Conservation (phyloP, 2,113 vertebrate species). For the Triplophysa tibetana region DNA sequence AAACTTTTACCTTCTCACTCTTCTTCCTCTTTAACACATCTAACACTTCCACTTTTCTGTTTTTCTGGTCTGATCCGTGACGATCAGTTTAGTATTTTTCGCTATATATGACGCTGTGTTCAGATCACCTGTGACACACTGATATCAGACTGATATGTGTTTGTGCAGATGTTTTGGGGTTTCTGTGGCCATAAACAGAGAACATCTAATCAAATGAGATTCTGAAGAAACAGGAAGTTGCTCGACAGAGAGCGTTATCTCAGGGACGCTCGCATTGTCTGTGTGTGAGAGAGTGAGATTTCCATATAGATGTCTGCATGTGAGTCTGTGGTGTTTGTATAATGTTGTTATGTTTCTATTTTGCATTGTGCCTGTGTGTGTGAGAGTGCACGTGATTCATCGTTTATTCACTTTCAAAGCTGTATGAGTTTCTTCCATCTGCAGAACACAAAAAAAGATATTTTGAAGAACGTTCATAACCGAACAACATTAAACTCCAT, state of each 20-base stretch:
- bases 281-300: too few relatives aligned
- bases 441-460: too few relatives aligned
- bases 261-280: too few relatives aligned
- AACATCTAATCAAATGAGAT: constrained; percentile 6
- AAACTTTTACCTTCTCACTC: background rate
- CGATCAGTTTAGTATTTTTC: background rate
- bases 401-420: too few relatives aligned
- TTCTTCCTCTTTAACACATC: constrained; percentile 10
- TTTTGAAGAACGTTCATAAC: too few relatives aligned
- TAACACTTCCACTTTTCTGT: background rate
- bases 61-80: background rate
- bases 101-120: background rate
- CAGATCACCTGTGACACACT: background rate
- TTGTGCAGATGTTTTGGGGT: background rate
- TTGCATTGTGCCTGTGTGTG: too few relatives aligned
- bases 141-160: background rate
- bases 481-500: too few relatives aligned
- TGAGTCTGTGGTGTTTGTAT: too few relatives aligned
- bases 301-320: too few relatives aligned
- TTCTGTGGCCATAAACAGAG: constrained; percentile 17
- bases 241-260: constrained; percentile 8
- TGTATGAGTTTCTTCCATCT: too few relatives aligned
- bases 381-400: too few relatives aligned
- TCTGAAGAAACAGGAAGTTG: constrained; percentile 5
- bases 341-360: too few relatives aligned